Conservation (phyloP, 2,797 vertebrate species). For the Schizopygopsis pylzovi region DNA sequence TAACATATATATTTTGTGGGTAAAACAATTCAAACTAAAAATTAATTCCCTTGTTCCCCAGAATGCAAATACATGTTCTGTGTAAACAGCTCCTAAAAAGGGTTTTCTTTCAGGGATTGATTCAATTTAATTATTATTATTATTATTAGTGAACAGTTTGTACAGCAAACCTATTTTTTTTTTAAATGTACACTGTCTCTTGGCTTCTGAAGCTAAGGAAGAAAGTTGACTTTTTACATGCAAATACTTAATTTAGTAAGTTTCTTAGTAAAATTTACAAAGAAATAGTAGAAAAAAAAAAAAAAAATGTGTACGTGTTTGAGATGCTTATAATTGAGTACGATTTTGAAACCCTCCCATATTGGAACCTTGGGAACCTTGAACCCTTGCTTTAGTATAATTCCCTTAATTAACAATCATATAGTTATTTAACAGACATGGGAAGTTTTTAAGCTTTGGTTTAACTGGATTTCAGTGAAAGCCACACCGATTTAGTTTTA, state of each 20-base stretch:
- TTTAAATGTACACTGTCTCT: too few relatives aligned
- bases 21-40: too few relatives aligned
- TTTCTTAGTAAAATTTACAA: not conserved
- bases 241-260: not conserved
- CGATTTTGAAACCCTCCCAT: not conserved
- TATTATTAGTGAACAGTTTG: not conserved
- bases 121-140: not conserved
- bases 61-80: too few relatives aligned
- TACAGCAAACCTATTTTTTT: not conserved
- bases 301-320: not conserved
- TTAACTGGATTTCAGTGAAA: slow-evolving; percentile 50
- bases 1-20: too few relatives aligned
- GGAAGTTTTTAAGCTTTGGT: not conserved
- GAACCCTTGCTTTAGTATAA: not conserved
- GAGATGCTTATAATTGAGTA: not conserved
- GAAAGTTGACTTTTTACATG: not conserved
- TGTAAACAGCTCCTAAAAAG: too few relatives aligned
- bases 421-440: slow-evolving; percentile 23
- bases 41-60: too few relatives aligned
- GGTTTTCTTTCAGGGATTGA: not conserved
- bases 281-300: not conserved
- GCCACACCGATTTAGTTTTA: not conserved
- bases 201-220: too few relatives aligned
- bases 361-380: too few relatives aligned
- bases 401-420: slow-evolving; percentile 34